Conservation (phyloP, 2,888 invertebrate genomes). For the Hypolimnas misippus region DNA sequence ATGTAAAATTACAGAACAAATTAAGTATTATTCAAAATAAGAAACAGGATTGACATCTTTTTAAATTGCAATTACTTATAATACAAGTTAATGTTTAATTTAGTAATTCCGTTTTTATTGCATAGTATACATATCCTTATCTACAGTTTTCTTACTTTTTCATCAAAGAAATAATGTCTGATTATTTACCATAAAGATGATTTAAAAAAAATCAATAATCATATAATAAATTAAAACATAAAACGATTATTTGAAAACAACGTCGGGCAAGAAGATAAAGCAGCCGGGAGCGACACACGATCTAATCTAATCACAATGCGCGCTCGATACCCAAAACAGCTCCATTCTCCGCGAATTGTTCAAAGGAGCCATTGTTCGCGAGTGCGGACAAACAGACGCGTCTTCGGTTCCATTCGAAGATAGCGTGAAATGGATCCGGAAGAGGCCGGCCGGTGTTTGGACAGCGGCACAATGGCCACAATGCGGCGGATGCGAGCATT, state of each 20-base stretch:
- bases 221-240: background rate
- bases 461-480: conserved; percentile 69
- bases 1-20: background rate
- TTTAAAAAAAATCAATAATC: no score
- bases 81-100: no score
- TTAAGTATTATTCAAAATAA: background rate
- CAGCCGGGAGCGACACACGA: conserved; percentile 42
- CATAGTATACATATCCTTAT: no score
- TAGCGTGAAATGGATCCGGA: conserved; percentile 57
- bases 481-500: conserved; percentile 64
- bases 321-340: conserved; percentile 52
- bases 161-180: no score
- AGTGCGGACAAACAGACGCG: conserved; percentile 26
- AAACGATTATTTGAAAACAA: background rate
- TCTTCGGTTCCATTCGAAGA: conserved; percentile 35
- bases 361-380: conserved; percentile 29
- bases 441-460: conserved; percentile 59
- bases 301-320: conserved; percentile 50
- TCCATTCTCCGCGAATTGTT: conserved; percentile 34
- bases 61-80: no score
- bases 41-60: background rate
- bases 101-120: no score
- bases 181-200: no score
- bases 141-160: no score
- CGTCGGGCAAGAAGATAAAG: conserved; percentile 5